Evolutionary conservation across 2,113 vertebrate genomes (phyloP), one percentile per base, ranked within the genome.

Genomic region (Xiphias gladius): DNA sequence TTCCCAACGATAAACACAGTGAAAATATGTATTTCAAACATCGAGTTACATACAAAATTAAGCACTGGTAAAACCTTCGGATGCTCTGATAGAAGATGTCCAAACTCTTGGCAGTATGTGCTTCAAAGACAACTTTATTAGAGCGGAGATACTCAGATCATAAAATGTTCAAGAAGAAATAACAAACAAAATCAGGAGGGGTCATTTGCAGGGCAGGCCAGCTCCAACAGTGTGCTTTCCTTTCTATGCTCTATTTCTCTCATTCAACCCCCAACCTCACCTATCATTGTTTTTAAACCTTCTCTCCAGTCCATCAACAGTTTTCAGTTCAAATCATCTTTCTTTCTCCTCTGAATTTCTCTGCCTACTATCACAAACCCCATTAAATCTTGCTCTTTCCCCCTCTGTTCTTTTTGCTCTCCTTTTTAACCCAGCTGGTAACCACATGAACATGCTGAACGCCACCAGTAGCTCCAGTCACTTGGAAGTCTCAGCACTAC

Each of bases 141-240:
- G 70, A 83, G 41, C 69, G 61, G 70, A 84, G 82, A 87, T 65
- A 24, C 50, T 82, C 19, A 10, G 69, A 86, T 88, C 64, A 80
- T 64, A 79, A 87, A 88, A 83, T 52, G 86, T 71, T n/a, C 64
- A 85, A 69, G 62, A 35, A 70, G 76, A 79, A 83, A 82, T 19
- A 83, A 76, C 78, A 63, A 57, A 67, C 24, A 76, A 74, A n/a
- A 88, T 82, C 73, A 79, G 66, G 30, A 73, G 73, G 76, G 91
- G 92, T 89, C 76, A 80, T 81, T 19, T 76, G 54, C 61, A 80
- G 91, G 90, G 70, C 86, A 90, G 81, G 61, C 82, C 28, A 41
- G 79, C 82, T 87, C 76, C 76, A 84, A 82, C 72, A 72, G 52
- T 54, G 62, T 26, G 67, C 66, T 87, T 70, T 88, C 84, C 74